phyloP scores from a whole-genome alignment of 2,888 invertebrate genomes.

The Cerceris ruficornis region DNA sequence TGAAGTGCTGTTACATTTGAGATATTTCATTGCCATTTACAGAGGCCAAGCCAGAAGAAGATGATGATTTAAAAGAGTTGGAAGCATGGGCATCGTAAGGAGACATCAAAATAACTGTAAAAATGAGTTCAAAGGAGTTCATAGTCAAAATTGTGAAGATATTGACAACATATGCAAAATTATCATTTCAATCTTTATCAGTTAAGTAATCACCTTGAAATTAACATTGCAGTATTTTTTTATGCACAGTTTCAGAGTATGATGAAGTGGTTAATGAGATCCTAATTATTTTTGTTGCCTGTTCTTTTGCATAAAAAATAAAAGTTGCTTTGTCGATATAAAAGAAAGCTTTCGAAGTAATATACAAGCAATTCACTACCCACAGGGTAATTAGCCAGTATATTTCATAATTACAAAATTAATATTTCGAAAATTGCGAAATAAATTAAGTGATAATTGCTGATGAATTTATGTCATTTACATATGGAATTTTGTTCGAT shows the following conservation, averaged over 20 bases:
- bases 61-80: constrained; percentile 89
- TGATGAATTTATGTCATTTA: constrained; percentile 39
- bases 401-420: constrained; percentile 23
- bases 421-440: constrained; percentile 19
- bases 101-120: constrained; percentile 40
- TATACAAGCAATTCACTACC: constrained; percentile 17
- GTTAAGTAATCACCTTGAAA: constrained; percentile 24
- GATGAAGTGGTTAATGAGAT: constrained; percentile 23
- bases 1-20: constrained; percentile 9
- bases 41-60: constrained; percentile 85
- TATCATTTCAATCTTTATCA: constrained; percentile 34
- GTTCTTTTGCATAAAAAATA: constrained; percentile 16
- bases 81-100: constrained; percentile 89
- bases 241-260: constrained; percentile 19
- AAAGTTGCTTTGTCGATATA: constrained; percentile 11
- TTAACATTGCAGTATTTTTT: constrained; percentile 25
- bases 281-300: constrained; percentile 17
- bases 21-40: constrained; percentile 71
- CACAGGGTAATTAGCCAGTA: constrained; percentile 23
- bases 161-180: constrained; percentile 16
- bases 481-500: constrained; percentile 20
- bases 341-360: constrained; percentile 17
- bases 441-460: constrained; percentile 15
- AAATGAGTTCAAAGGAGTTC: constrained; percentile 48
- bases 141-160: constrained; percentile 32